phyloP scores from a whole-genome alignment of 2,888 invertebrate species.

The Pteria penguin region DNA sequence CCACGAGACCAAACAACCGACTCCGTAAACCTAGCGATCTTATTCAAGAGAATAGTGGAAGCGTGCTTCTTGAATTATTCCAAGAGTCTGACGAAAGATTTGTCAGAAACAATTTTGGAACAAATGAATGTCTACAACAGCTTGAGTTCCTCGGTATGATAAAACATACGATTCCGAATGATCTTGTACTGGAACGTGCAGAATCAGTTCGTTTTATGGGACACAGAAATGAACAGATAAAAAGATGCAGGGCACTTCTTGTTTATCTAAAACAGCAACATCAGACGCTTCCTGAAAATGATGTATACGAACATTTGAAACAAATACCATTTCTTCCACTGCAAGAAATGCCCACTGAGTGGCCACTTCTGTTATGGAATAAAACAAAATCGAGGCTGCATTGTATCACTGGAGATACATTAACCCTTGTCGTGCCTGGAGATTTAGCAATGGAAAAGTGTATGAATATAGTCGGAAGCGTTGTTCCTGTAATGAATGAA shows the following conservation, averaged over 20 bases:
- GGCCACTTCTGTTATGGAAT: no score
- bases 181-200: slow-evolving; percentile 19
- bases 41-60: not conserved
- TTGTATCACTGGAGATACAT: no score
- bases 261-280: not conserved
- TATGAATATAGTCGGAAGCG: no score
- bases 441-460: no score
- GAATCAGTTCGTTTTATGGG: not conserved
- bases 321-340: slow-evolving; percentile 48
- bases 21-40: slow-evolving; percentile 23
- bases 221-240: not conserved
- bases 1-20: not conserved
- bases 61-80: slow-evolving; percentile 7
- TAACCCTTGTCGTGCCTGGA: no score
- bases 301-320: not conserved
- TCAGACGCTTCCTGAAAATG: not conserved
- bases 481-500: no score
- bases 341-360: slow-evolving; percentile 51
- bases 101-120: not conserved
- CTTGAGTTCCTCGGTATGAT: slow-evolving; percentile 26
- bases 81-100: slow-evolving; percentile 22
- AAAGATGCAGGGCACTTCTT: not conserved
- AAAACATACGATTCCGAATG: not conserved
- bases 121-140: not conserved
- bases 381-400: no score